Evolutionary conservation across 30 jellyfish, hydroid and myxozoan species (phyloP), one percentile per base, ranked within the genome.

Genomic region (Calvadosia cruxmelitensis): DNA sequence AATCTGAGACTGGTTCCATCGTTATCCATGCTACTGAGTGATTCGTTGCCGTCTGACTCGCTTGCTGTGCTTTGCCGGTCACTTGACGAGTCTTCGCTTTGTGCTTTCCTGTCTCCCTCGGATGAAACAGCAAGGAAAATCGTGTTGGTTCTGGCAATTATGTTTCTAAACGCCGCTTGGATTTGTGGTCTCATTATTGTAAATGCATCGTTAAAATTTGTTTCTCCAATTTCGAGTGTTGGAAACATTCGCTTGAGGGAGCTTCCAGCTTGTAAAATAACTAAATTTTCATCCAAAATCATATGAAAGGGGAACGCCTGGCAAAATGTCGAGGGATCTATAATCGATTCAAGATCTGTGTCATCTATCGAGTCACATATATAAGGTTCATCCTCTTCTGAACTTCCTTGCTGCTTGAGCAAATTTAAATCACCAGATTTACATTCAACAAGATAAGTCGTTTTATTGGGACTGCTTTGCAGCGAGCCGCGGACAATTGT

Each of bases 261-360:
- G 68, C 53, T 68, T 30, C 95, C 95, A 2, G 92, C 95, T 67
- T 84, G 95, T 33, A 80, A 64, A 0, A 84, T 84, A 27, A 71
- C 77, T 76, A 84, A 36, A 10, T 84, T 82, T 27, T 87, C 80
- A 68, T 84, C 86, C 15, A 84, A 70, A 12, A 84, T 71, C 48
- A 84, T 64, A 53, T 84, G 95, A 33, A 84, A 84, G 12, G 95
- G 95, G 33, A 84, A 76, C 27, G 92, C 86, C 32, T 76, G 74
- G 52, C 85, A 73, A 57, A 84, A 77, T 13, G 86, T 76, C 13
- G 49, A 65, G 33, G 86, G 84, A 32, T 84, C 95, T 24, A 84
- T 76, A 25, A 76, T 87, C 3, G 78, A 29, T 64, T 76, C 92
- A 0, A 82, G 81, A 32, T 76, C 90, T 23, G 64, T 78, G 12